phyloP scores from a whole-genome alignment of 2,888 invertebrate species.

The Argyresthia albistria region DNA sequence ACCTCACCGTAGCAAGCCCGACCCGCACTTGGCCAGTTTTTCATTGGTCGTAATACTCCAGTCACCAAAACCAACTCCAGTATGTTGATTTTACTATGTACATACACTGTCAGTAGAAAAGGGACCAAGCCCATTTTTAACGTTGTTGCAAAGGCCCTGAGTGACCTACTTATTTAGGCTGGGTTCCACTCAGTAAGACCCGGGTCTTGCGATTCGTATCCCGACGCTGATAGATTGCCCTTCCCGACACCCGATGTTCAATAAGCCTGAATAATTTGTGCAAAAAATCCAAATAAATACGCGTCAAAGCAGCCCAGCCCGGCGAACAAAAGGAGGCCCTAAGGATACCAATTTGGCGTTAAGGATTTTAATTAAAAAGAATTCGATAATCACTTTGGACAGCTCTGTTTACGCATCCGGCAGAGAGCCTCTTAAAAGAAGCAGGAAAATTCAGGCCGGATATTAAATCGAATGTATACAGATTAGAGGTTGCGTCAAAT shows the following conservation, averaged over 20 bases:
- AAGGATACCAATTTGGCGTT: slow-evolving; percentile 30
- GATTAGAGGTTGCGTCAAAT: no score
- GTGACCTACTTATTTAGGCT: slow-evolving; percentile 41
- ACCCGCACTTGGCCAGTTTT: no score
- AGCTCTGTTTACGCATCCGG: slow-evolving; percentile 18
- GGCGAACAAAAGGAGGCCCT: slow-evolving; percentile 25
- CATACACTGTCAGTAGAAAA: no score
- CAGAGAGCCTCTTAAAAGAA: neutral
- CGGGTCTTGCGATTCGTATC: neutral
- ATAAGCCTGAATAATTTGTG: slow-evolving; percentile 53
- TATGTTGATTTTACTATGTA: no score
- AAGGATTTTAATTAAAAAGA: slow-evolving; percentile 37
- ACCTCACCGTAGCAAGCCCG: no score
- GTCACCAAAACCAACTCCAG: no score
- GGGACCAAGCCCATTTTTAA: neutral
- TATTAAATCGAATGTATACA: neutral
- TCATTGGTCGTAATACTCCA: no score
- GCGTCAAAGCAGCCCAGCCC: slow-evolving; percentile 19
- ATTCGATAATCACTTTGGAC: slow-evolving; percentile 23
- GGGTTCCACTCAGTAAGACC: slow-evolving; percentile 16
- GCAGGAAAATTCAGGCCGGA: neutral
- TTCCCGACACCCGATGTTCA: slow-evolving; percentile 40
- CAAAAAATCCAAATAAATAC: slow-evolving; percentile 43
- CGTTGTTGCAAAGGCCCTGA: slow-evolving; percentile 27
- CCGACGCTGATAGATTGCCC: slow-evolving; percentile 40